Evolutionary conservation across 2,113 vertebrate species (phyloP).

Genomic region (Stictonetta naevosa): DNA sequence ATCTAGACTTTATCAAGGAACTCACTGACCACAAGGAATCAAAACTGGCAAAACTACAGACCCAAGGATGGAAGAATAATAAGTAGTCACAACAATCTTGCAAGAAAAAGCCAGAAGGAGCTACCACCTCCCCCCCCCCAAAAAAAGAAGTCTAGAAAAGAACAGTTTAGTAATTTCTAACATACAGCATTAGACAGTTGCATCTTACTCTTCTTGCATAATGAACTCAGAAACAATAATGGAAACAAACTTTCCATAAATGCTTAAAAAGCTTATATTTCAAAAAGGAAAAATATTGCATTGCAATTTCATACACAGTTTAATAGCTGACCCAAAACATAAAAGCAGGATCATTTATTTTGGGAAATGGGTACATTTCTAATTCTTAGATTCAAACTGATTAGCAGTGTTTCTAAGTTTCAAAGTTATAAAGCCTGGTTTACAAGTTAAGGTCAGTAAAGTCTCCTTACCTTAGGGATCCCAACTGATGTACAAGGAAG

Average conservation of each 20-base stretch:
- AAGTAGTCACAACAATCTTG: not conserved
- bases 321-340: not conserved
- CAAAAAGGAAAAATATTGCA: not conserved
- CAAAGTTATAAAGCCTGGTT: not conserved
- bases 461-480: conserved; percentile 87
- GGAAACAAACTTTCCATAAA: not conserved
- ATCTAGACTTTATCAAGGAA: not conserved
- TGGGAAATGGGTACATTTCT: not conserved
- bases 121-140: fast-evolving
- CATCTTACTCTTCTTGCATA: not conserved
- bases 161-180: not conserved
- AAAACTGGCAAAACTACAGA: not conserved
- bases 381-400: not conserved
- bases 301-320: not conserved
- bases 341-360: not conserved
- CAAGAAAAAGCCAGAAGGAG: not conserved
- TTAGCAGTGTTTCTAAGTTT: not conserved
- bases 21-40: not conserved
- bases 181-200: not conserved
- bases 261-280: not conserved
- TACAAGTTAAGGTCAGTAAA: not conserved
- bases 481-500: conserved; percentile 88
- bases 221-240: not conserved
- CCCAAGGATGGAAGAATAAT: not conserved
- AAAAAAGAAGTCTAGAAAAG: not conserved